These are phyloP conservation scores for Caenorhabditis brenneri DNA, from an alignment of 1,140 invertebrate species.

Conservation along the genomic window DNA sequence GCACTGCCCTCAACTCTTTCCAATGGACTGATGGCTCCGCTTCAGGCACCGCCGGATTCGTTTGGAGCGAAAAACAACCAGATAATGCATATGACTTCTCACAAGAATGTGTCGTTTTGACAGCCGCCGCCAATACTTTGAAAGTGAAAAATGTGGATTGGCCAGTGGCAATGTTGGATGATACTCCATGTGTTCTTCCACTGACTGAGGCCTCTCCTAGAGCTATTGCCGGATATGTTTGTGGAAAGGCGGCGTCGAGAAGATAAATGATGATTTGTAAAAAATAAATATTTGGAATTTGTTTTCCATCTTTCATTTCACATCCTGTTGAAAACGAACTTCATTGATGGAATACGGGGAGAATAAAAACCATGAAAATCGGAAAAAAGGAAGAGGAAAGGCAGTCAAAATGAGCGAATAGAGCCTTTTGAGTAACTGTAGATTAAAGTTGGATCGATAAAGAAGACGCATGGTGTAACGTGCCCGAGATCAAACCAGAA, in stretches of 20 bases:
- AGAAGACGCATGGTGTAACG: too few species aligned
- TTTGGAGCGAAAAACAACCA: background rate
- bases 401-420: too few species aligned
- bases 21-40: background rate
- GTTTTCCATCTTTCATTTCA: too few species aligned
- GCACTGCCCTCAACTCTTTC: background rate
- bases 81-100: background rate
- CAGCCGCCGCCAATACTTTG: background rate
- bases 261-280: background rate
- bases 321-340: too few species aligned
- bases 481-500: too few species aligned
- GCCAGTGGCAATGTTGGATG: background rate
- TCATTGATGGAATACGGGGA: too few species aligned
- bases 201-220: background rate
- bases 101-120: background rate
- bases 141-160: background rate
- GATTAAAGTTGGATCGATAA: too few species aligned
- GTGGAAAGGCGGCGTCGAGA: background rate
- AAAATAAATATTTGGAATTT: background rate
- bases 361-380: too few species aligned
- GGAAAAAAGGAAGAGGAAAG: too few species aligned
- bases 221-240: background rate
- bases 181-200: background rate
- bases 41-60: background rate
- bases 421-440: too few species aligned